Conservation (phyloP, 2,113 vertebrate genomes). For the Galbula dea region DNA sequence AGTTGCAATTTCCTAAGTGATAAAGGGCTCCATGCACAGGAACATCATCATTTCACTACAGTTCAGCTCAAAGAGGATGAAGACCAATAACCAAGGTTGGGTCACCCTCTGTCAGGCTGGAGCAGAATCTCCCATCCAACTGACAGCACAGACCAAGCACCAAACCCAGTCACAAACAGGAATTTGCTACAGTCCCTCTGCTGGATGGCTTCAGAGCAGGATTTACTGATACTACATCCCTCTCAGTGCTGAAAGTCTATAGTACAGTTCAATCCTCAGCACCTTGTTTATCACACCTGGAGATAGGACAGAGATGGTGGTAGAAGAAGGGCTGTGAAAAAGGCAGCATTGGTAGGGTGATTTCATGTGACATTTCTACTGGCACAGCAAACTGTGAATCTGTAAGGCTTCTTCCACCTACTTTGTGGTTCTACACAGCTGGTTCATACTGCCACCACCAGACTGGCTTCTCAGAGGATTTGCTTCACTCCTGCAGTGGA, state of each 20-base stretch:
- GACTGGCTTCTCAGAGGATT: neutral
- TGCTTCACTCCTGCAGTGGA: neutral
- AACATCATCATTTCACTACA: neutral
- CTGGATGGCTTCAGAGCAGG: neutral
- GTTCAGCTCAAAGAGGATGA: neutral
- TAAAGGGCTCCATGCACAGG: neutral
- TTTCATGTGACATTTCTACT: neutral
- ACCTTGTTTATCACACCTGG: neutral
- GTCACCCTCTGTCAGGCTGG: neutral
- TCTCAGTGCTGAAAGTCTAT: neutral
- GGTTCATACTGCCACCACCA: neutral
- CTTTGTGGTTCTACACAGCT: neutral
- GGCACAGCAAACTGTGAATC: neutral
- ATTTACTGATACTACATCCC: neutral
- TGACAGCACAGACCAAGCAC: neutral
- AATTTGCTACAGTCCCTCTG: neutral
- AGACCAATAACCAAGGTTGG: neutral
- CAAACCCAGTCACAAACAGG: neutral
- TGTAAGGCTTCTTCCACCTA: neutral
- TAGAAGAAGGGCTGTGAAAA: neutral
- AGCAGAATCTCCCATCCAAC: neutral
- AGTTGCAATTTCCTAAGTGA: neutral
- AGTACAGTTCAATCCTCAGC: accelerated
- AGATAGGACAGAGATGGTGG: neutral
- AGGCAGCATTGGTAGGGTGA: neutral